Evolutionary conservation across 2,113 vertebrate species (phyloP), one percentile per base, ranked within the genome.

Genomic region (Corythornis madagascariensis): DNA sequence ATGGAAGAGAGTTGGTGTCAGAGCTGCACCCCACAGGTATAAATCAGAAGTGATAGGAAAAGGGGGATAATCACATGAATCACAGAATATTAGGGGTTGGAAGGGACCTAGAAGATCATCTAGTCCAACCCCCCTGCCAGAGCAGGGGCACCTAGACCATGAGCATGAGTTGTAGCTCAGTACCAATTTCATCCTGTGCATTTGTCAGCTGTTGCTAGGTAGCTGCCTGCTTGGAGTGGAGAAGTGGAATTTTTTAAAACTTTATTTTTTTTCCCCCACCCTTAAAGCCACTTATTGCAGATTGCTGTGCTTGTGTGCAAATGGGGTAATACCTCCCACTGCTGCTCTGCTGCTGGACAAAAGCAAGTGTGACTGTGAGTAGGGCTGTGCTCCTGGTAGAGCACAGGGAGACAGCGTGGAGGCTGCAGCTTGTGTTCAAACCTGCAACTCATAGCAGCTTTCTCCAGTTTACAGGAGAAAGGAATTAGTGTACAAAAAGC

Each of bases 391-490:
- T 74, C 6, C 28, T 48, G 16, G 11, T 10, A 1, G 48, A 0
- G 2, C 1, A 7, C 1, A 0, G 10, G 80, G 65, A 61, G 50
- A 31, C 1, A 2, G 66, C n/a, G 7, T 0, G 3, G 33, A 9
- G 31, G 42, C 81, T 60, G 61, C 29, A 6, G 18, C 57, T 74
- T 11, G 0, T 35, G 43, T 40, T 50, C 7, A 1, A 40, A 13
- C 26, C 45, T 0, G 0, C 24, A 61, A n/a, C 48, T 48, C 3
- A 0, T 6, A 45, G 31, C 42, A 47, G 22, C 4, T 33, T 87
- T 18, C 59, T 65, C 26, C 33, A 21, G 0, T 45, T 82, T 57
- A 33, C 38, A 47, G 45, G 28, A 59, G 22, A 31, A 61, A 89
- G 35, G 48, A 15, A 33, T 86, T 24, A 6, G 22, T 24, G 31